Evolutionary conservation across 2,888 invertebrate species (phyloP), one percentile per base, ranked within the genome.

Genomic region (Apantesis nais): DNA sequence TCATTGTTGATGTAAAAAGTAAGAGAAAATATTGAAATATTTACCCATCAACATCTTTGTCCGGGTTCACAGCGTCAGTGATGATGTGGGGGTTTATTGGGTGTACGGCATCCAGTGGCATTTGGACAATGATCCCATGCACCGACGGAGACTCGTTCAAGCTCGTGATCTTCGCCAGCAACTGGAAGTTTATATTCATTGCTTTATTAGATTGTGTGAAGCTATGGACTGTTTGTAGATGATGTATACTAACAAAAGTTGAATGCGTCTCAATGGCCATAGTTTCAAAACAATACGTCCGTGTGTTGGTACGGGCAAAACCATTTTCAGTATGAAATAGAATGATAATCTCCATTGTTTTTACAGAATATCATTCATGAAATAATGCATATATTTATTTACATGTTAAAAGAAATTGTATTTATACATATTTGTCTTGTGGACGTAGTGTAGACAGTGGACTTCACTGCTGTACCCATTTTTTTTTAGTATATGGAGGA

Each of bases 41-140:
- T 62, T 95, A 98, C 98, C 99, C 99, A 92, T 99, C 99, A 29
- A 99, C 99, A 95, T 99, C 99, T 93, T 99, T 99, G 63, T 96
- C 96, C 0, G 99, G 97, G 0, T 96, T 96, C 8, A 99, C 99
- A 9, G 97, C 94, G 87, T 99, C 98, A 0, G 99, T 98, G 82
- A 99, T 96, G 70, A 97, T 95, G 89, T 98, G 97, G 0, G 98
- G 96, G 93, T 99, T 98, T 76, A 99, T 99, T 81, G 96, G 88
- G 82, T 97, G 96, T 0, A 96, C 96, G 48, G 97, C 96, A 89
- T 99, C 99, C 74, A 99, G 93, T 0, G 99, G 99, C 97, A 98
- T 98, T 95, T 99, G 99, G 0, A 99, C 98, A 82, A 99, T 99
- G 86, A 99, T 99, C 68, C 99, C 99, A 91, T 99, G 99, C 58